Conservation (phyloP, 2,797 vertebrate species). For the Micromesistius poutassou region DNA sequence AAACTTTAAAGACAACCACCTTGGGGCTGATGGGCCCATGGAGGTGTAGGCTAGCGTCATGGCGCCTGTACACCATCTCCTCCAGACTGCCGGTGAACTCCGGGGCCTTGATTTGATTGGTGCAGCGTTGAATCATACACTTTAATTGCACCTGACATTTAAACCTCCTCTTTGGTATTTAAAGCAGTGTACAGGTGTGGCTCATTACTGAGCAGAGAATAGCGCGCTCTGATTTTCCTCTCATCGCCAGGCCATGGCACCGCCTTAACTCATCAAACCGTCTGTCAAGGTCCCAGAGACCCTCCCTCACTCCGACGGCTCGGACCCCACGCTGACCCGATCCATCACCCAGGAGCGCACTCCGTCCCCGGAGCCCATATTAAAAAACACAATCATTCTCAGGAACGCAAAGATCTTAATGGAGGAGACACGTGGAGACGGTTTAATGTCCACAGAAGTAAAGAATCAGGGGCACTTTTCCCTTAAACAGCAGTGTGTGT, state of each 20-base stretch:
- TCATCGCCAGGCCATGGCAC: constrained; percentile 50
- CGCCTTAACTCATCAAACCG: constrained; percentile 64
- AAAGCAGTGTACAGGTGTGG: constrained; percentile 82
- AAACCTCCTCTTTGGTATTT: constrained; percentile 80
- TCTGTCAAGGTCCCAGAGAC: constrained; percentile 50
- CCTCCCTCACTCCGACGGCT: constrained; percentile 25
- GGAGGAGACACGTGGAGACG: background rate
- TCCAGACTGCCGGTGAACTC: constrained; percentile 63
- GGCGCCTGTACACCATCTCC: constrained; percentile 36
- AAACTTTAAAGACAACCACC: constrained; percentile 66
- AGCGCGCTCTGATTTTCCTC: constrained; percentile 63
- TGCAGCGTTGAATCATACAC: constrained; percentile 78
- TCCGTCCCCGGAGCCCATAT: background rate
- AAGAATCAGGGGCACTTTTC: background rate
- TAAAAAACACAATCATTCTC: background rate
- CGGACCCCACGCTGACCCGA: background rate
- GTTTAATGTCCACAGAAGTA: background rate
- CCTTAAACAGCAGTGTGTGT: background rate
- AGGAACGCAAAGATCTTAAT: background rate
- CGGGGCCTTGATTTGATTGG: constrained; percentile 77
- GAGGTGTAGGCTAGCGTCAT: constrained; percentile 45
- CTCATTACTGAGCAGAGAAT: constrained; percentile 74
- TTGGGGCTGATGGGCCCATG: constrained; percentile 53
- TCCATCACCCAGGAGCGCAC: background rate
- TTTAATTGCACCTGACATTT: constrained; percentile 86